Evolutionary conservation across 1,140 invertebrate genomes (phyloP).

Genomic region (Metaphire vulgaris): DNA sequence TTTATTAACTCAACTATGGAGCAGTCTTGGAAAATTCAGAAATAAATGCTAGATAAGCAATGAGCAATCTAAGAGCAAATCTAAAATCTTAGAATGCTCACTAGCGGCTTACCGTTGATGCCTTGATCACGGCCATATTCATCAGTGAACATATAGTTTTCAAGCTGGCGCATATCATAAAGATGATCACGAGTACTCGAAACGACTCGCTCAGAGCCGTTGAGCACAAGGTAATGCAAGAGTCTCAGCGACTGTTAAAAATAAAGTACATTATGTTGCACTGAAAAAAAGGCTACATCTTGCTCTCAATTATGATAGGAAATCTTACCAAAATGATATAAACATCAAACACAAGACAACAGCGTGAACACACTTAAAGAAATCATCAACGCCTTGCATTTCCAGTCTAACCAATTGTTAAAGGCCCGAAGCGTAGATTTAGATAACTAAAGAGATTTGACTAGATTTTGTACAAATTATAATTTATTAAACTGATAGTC

Average conservation of each 20-base stretch:
- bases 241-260: conserved; percentile 70
- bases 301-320: neutral
- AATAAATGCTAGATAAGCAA: no score
- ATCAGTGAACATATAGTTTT: conserved; percentile 94
- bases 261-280: no score
- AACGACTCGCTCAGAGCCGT: conserved; percentile 94
- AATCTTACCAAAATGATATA: neutral
- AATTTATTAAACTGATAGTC: no score
- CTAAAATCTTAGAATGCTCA: no score
- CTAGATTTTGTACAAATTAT: no score
- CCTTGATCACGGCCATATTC: conserved; percentile 96
- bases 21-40: neutral
- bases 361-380: neutral
- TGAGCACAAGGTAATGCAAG: conserved; percentile 83
- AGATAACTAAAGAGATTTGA: neutral
- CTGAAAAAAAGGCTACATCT: no score
- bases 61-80: no score
- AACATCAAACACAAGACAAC: neutral
- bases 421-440: neutral
- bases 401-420: neutral
- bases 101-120: conserved; percentile 61
- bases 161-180: conserved; percentile 87
- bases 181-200: conserved; percentile 93
- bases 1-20: no score
- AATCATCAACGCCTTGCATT: neutral